phyloP scores from a whole-genome alignment of 2,797 vertebrate genomes.

The Epinephelus coioides region DNA sequence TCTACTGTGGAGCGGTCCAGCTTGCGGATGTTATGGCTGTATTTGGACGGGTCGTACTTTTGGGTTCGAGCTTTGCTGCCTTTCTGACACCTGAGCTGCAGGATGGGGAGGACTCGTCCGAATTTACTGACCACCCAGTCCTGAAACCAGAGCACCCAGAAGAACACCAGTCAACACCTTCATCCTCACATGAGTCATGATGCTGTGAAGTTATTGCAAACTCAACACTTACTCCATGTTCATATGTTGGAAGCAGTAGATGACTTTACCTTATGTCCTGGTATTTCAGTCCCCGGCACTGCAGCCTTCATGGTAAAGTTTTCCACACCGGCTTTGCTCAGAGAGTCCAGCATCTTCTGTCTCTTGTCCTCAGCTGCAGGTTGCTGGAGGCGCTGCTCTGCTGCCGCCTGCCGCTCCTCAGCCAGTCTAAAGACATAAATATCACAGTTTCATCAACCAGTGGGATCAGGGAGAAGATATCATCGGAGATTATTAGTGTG shows the following conservation, averaged over 20 bases:
- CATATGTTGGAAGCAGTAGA: background rate
- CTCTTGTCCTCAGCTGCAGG: constrained; percentile 57
- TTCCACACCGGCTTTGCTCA: constrained; percentile 86
- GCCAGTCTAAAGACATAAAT: constrained; percentile 84
- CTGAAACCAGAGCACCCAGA: constrained; percentile 74
- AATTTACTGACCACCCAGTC: constrained; percentile 98
- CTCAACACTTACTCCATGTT: too few relatives aligned
- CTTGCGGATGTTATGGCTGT: constrained; percentile 94
- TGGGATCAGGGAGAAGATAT: background rate
- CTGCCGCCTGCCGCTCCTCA: constrained; percentile 87
- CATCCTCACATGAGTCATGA: background rate
- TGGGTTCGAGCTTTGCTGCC: constrained; percentile 88
- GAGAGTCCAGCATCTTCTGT: constrained; percentile 76
- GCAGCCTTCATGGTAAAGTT: constrained; percentile 94
- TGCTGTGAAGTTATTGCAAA: too few relatives aligned
- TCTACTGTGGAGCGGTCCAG: constrained; percentile 74
- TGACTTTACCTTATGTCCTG: constrained; percentile 89
- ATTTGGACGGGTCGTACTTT: constrained; percentile 98
- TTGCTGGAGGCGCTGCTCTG: constrained; percentile 71
- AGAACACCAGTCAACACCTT: constrained; percentile 12
- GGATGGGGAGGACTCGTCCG: constrained; percentile 92
- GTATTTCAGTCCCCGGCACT: constrained; percentile 96
- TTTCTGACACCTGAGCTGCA: constrained; percentile 87
- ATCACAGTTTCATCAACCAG: background rate
- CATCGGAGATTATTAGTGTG: background rate